phyloP scores from a whole-genome alignment of 2,797 vertebrate species.

The Trachops cirrhosus region DNA sequence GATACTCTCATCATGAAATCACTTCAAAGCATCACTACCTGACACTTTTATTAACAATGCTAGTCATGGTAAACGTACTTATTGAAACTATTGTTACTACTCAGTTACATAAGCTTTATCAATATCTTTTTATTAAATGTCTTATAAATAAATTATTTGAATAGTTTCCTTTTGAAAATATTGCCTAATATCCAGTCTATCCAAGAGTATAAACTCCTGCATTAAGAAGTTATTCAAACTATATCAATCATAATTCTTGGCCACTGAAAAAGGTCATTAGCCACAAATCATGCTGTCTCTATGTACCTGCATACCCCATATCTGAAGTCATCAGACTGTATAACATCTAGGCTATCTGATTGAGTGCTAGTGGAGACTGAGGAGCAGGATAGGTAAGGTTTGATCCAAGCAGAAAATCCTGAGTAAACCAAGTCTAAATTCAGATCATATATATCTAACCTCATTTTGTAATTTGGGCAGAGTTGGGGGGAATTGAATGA shows the following conservation, averaged over 20 bases:
- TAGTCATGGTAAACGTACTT: background rate
- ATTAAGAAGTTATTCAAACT: background rate
- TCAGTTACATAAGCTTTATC: background rate
- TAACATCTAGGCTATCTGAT: background rate
- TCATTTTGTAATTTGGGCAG: conserved; percentile 18
- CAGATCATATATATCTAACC: background rate
- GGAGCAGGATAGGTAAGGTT: background rate
- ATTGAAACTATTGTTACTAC: background rate
- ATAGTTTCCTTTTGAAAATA: conserved; percentile 28
- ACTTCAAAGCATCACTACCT: background rate
- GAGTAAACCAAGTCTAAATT: background rate
- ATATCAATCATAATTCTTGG: background rate
- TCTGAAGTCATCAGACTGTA: background rate
- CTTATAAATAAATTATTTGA: background rate
- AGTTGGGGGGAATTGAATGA: background rate
- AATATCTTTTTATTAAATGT: background rate
- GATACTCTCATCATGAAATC: background rate
- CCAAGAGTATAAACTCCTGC: background rate
- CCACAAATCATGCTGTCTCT: background rate
- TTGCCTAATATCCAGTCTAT: background rate
- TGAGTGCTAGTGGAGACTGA: background rate
- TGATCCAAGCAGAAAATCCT: background rate
- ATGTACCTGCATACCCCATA: background rate
- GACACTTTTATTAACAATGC: conserved; percentile 26
- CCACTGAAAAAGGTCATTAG: background rate